Evolutionary conservation across 2,113 vertebrate genomes (phyloP).

Genomic region (Psammodynastes pulverulentus): DNA sequence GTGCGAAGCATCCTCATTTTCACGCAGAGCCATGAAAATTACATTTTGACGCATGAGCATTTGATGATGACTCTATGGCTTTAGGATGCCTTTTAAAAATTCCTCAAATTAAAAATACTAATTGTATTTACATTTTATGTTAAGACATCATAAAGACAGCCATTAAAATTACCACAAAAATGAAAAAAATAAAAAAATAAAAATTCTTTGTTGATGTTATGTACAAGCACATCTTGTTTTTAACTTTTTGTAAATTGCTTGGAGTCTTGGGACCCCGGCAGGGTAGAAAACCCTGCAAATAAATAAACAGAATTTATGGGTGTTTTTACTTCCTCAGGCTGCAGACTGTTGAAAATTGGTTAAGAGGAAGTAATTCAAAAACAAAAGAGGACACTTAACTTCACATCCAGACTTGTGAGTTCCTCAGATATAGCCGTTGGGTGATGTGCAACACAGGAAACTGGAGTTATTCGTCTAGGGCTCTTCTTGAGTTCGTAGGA

Average conservation of each 20-base stretch:
- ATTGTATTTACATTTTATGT: conserved; percentile 13
- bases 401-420: neutral
- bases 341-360: neutral
- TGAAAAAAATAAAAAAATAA: no score
- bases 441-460: neutral
- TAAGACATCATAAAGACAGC: conserved; percentile 1
- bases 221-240: neutral
- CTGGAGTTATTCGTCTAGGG: neutral
- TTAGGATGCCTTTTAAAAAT: neutral
- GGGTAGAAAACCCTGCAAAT: neutral
- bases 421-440: neutral
- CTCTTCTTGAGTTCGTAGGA: neutral
- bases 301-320: neutral
- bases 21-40: neutral
- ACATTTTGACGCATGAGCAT: neutral
- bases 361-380: neutral
- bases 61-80: neutral
- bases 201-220: neutral
- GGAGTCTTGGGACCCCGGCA: neutral
- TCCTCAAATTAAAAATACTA: neutral
- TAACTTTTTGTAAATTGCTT: neutral
- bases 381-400: neutral
- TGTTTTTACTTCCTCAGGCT: neutral
- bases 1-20: neutral
- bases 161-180: conserved; percentile 30